A percentile compares a stretch with the other conserved stretches of the same genome.
Conservation (phyloP, 2,888 invertebrate species). For the Girardia tigrina region DNA sequence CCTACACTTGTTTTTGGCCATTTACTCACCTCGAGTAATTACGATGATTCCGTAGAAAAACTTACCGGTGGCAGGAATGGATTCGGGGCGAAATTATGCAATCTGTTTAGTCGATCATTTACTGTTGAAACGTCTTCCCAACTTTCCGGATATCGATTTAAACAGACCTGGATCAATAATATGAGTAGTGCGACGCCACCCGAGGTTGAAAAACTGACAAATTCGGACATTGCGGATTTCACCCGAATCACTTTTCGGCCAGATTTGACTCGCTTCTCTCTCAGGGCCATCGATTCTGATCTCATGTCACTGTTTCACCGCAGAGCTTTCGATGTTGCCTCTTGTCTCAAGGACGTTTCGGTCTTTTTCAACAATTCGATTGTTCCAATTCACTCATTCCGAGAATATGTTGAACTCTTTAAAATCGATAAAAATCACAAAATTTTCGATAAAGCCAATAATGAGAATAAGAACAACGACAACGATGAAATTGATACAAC, state of each 20-base stretch:
- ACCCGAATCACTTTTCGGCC: conserved; percentile 74
- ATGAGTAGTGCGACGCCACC: conserved; percentile 83
- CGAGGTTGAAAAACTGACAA: conserved; percentile 58
- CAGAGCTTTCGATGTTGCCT: conserved; percentile 87
- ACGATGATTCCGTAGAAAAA: conserved; percentile 91
- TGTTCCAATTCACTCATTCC: conserved; percentile 72
- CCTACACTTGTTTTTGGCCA: conserved; percentile 99
- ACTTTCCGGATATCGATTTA: conserved; percentile 69
- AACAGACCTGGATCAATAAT: conserved; percentile 81
- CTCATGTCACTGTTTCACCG: conserved; percentile 78
- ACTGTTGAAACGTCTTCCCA: conserved; percentile 79
- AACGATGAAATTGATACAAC: conserved; percentile 67
- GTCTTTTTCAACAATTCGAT: conserved; percentile 75
- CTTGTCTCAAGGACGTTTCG: conserved; percentile 70
- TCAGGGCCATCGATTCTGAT: conserved; percentile 78
- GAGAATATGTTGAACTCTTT: conserved; percentile 84
- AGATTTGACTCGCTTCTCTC: conserved; percentile 82
- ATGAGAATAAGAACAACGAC: conserved; percentile 53
- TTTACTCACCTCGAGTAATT: conserved; percentile 90
- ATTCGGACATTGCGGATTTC: conserved; percentile 44
- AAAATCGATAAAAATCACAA: conserved; percentile 67
- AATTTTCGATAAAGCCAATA: conserved; percentile 50
- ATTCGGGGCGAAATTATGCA: conserved; percentile 95
- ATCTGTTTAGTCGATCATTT: conserved; percentile 91
- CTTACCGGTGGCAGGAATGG: conserved; percentile 81